These are phyloP conservation scores for Polyergus mexicanus DNA, from an alignment of 1,140 invertebrate genomes.

Conservation along the genomic window DNA sequence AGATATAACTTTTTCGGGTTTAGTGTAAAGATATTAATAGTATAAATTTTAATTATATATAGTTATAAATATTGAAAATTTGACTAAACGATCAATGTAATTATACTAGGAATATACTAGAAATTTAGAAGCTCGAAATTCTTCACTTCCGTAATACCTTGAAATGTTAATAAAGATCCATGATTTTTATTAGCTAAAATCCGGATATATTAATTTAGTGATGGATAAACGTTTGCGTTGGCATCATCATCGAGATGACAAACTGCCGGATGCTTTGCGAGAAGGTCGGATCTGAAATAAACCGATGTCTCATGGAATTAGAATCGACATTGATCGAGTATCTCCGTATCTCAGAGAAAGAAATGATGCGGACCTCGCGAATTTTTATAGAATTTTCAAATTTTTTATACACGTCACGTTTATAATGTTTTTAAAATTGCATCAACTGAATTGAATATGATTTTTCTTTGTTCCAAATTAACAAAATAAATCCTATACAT, in stretches of 20 bases:
- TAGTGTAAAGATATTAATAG: background rate
- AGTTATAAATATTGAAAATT: background rate
- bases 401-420: background rate
- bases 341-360: constrained; percentile 1
- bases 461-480: background rate
- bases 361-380: background rate
- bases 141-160: background rate
- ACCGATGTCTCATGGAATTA: constrained; percentile 52
- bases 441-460: background rate
- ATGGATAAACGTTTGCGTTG: constrained; percentile 48
- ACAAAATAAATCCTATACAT: background rate
- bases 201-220: constrained; percentile 3
- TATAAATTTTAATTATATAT: background rate
- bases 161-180: background rate
- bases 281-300: constrained; percentile 68
- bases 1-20: too few species aligned
- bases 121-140: background rate
- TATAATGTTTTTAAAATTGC: background rate
- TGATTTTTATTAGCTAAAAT: constrained; percentile 22
- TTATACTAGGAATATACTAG: background rate
- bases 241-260: constrained; percentile 9
- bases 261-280: constrained; percentile 57
- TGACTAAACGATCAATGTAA: too few species aligned
- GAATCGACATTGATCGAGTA: constrained; percentile 56
- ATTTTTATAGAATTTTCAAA: constrained; percentile 51